These are phyloP conservation scores for Catharus ustulatus DNA, from an alignment of 2,797 vertebrate genomes.

Conservation along the genomic window DNA sequence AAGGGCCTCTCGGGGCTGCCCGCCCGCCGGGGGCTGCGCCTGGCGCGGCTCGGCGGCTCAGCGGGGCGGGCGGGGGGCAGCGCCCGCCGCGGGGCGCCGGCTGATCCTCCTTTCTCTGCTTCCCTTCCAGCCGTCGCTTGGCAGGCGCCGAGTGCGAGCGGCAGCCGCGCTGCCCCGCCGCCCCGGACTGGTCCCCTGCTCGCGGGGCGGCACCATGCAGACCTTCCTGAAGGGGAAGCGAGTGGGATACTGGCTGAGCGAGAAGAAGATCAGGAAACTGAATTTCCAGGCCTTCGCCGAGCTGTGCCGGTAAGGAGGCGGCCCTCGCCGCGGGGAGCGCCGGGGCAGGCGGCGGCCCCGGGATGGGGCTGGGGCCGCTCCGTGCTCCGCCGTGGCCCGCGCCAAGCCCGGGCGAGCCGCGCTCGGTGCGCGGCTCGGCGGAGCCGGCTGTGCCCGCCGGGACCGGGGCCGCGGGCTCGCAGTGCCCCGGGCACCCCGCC, in stretches of 20 bases:
- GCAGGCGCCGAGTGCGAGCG: background rate
- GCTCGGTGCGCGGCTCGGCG: background rate
- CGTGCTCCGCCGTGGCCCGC: background rate
- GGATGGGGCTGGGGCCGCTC: background rate
- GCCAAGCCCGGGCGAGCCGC: background rate
- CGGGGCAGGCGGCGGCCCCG: background rate
- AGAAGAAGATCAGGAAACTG: conserved; percentile 98
- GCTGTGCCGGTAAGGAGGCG: conserved; percentile 89
- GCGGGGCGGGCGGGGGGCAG: background rate
- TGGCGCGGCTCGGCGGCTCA: background rate
- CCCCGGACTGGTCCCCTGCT: background rate
- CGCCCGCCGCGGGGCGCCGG: background rate
- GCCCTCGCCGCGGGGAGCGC: background rate
- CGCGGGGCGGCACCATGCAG: conserved; percentile 83
- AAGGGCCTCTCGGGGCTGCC: background rate
- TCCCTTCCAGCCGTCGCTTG: background rate
- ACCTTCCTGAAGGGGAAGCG: conserved; percentile 94
- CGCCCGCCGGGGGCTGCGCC: background rate
- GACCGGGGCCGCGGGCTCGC: background rate
- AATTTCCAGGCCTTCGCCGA: conserved; percentile 97
- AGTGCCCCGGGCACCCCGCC: background rate
- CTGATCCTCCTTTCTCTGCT: background rate
- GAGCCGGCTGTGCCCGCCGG: background rate
- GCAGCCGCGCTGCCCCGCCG: background rate
- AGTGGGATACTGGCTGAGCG: conserved; percentile 98